Percentiles rank a stretch among this genome's conserved stretches.
These are phyloP conservation scores for Stomorhina lunata DNA, from an alignment of 2,888 invertebrate genomes.

Conservation along the genomic window DNA sequence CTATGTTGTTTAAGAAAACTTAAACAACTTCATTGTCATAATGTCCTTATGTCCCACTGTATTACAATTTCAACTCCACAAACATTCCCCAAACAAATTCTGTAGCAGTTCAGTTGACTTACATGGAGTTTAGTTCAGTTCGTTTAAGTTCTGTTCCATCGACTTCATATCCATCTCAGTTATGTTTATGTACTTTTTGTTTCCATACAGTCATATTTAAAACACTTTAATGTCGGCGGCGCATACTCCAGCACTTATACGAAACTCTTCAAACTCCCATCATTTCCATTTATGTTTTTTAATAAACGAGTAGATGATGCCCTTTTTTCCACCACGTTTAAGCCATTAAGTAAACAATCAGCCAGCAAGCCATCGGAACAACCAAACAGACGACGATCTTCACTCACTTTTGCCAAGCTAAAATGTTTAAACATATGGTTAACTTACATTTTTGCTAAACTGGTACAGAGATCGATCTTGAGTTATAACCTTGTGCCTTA, in stretches of 20 bases:
- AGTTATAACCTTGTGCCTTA: conserved; percentile 61
- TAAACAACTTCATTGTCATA: too few relatives aligned
- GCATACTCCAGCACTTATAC: conserved; percentile 57
- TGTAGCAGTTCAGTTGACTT: conserved; percentile 41
- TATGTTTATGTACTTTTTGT: conserved; percentile 63
- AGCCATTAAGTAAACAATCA: conserved; percentile 44
- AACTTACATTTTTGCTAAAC: conserved; percentile 38
- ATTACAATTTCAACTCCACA: background rate
- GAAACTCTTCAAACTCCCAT: conserved; percentile 61
- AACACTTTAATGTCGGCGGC: conserved; percentile 66
- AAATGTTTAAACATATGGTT: conserved; percentile 55
- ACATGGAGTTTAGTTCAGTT: conserved; percentile 33
- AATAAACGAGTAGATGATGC: conserved; percentile 58
- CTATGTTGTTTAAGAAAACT: too few relatives aligned
- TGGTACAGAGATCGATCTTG: conserved; percentile 54
- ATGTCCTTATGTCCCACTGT: conserved; percentile 8
- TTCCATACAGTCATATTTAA: conserved; percentile 65
- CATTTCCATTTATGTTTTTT: conserved; percentile 65
- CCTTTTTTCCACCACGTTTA: conserved; percentile 58
- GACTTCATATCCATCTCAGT: conserved; percentile 57
- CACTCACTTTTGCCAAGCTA: background rate
- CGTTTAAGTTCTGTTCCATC: conserved; percentile 23
- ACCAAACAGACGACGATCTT: background rate
- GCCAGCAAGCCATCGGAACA: background rate
- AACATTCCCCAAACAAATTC: conserved; percentile 18